phyloP scores from a whole-genome alignment of 2,888 invertebrate genomes.

The Cosmia trapezina region DNA sequence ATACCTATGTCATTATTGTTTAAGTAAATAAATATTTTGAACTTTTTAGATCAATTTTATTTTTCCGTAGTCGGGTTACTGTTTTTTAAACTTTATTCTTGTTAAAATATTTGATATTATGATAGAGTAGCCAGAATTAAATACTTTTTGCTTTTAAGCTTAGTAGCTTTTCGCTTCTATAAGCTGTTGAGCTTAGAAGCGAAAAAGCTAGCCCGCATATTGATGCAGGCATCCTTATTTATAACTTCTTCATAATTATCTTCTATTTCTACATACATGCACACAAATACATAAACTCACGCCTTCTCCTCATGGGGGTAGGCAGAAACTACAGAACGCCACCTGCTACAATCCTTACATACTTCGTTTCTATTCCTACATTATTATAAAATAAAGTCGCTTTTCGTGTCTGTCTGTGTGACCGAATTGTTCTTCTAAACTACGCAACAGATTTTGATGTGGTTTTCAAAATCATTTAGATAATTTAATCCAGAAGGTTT shows the following conservation, averaged over 20 bases:
- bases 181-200: neutral
- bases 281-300: too few relatives aligned
- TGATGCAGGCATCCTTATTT: neutral
- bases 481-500: neutral
- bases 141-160: neutral
- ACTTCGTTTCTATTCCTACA: neutral
- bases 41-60: too few relatives aligned
- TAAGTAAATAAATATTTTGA: too few relatives aligned
- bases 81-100: too few relatives aligned
- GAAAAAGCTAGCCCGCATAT: too few relatives aligned
- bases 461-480: neutral
- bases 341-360: too few relatives aligned
- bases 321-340: too few relatives aligned
- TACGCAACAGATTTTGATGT: neutral
- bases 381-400: neutral
- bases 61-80: too few relatives aligned
- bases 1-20: too few relatives aligned
- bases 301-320: too few relatives aligned
- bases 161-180: too few relatives aligned
- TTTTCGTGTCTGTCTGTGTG: neutral
- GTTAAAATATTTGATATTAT: constrained; percentile 5
- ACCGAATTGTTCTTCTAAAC: neutral
- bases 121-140: neutral
- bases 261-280: too few relatives aligned
- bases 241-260: neutral